Conservation (phyloP, 2,888 invertebrate genomes). For the Meghimatium bilineatum region DNA sequence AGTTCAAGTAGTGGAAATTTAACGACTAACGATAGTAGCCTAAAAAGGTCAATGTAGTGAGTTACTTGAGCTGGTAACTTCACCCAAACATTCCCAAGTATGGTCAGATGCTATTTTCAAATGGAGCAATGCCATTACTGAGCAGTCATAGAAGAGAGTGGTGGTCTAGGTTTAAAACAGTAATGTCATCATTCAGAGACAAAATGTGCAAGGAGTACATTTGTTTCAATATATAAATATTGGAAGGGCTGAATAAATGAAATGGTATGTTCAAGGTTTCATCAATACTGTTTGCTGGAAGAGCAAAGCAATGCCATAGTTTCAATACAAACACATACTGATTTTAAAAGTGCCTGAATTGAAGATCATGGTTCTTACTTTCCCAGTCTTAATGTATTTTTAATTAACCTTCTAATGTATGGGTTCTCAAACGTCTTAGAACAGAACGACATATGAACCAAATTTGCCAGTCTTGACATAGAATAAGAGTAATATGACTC, state of each 20-base stretch:
- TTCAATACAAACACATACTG: background rate
- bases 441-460: too few species aligned
- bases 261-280: conserved; percentile 12
- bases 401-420: too few species aligned
- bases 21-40: background rate
- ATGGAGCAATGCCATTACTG: background rate
- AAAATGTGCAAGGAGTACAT: conserved; percentile 1
- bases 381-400: too few species aligned
- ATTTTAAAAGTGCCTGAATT: too few species aligned
- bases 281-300: conserved; percentile 3
- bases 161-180: background rate
- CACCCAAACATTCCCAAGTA: conserved; percentile 1
- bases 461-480: too few species aligned
- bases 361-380: too few species aligned
- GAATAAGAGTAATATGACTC: too few species aligned
- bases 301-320: background rate
- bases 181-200: conserved; percentile 8
- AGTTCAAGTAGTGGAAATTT: background rate
- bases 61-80: background rate
- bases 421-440: too few species aligned
- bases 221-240: background rate
- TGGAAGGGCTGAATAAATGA: background rate
- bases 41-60: background rate
- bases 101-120: background rate
- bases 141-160: background rate